Percentiles rank a stretch among this genome's conserved stretches.
Conservation (phyloP, 2,797 vertebrate species). For the Chelon labrosus region DNA sequence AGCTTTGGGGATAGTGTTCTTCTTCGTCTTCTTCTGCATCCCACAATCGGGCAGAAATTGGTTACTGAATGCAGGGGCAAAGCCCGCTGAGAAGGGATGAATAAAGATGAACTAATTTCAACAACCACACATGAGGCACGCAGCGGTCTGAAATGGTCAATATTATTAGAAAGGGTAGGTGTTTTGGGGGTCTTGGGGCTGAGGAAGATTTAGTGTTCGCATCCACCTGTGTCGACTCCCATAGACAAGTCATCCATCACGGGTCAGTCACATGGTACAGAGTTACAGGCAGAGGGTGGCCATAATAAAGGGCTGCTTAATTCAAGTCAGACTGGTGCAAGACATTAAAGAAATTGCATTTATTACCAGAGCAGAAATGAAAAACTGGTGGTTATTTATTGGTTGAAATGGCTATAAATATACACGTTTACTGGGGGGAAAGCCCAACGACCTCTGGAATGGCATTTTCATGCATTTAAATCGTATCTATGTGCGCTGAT, state of each 20-base stretch:
- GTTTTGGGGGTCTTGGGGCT: constrained; percentile 20
- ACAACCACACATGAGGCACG: constrained; percentile 32
- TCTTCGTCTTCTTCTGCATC: constrained; percentile 29
- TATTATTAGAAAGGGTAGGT: constrained; percentile 45
- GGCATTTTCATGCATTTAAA: constrained; percentile 42
- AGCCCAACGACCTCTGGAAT: constrained; percentile 3
- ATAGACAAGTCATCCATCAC: constrained; percentile 72
- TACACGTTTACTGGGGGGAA: not conserved
- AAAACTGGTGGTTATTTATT: constrained; percentile 42
- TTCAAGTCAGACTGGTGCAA: constrained; percentile 19
- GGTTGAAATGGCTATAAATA: constrained; percentile 31
- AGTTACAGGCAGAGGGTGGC: not conserved
- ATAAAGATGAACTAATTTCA: constrained; percentile 63
- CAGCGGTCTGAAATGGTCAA: constrained; percentile 24
- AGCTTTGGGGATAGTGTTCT: constrained; percentile 8
- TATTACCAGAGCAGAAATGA: constrained; percentile 18
- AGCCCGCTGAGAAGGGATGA: constrained; percentile 39
- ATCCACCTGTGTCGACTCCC: constrained; percentile 56
- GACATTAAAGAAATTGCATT: constrained; percentile 32
- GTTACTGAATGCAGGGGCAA: constrained; percentile 47
- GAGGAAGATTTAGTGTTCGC: constrained; percentile 57
- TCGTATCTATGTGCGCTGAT: constrained; percentile 19
- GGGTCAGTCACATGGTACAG: constrained; percentile 20
- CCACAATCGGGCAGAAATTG: constrained; percentile 52
- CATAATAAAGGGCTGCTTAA: constrained; percentile 31